These are phyloP conservation scores for Agriotes lineatus DNA, from an alignment of 2,888 invertebrate species.

Conservation along the genomic window DNA sequence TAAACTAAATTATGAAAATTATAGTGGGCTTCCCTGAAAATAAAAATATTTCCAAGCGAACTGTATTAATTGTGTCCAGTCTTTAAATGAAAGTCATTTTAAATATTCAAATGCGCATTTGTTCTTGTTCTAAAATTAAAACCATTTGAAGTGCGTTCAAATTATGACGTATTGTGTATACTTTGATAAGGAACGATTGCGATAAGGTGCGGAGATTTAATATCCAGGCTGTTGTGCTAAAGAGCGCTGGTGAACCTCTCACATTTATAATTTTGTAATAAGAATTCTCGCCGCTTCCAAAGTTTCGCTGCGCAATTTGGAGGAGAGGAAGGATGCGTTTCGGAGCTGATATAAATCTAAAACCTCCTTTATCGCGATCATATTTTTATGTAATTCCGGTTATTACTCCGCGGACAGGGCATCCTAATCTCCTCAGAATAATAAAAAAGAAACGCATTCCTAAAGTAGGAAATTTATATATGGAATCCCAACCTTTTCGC, in stretches of 20 bases:
- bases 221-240: background rate
- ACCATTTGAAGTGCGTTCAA: too few species aligned
- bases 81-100: too few species aligned
- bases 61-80: too few species aligned
- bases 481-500: background rate
- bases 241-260: background rate
- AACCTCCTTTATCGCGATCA: conserved; percentile 9
- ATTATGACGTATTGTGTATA: too few species aligned
- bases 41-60: too few species aligned
- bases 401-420: conserved; percentile 8
- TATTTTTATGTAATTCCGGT: conserved; percentile 17
- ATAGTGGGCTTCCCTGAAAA: too few species aligned
- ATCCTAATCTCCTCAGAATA: conserved; percentile 11
- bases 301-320: conserved; percentile 6
- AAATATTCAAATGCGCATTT: too few species aligned
- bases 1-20: too few species aligned
- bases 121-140: too few species aligned
- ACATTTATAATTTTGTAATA: background rate
- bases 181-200: too few species aligned
- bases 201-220: background rate
- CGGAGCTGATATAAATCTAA: background rate
- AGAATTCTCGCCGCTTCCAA: background rate
- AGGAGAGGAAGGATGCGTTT: background rate
- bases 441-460: conserved; percentile 11
- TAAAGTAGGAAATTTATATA: conserved; percentile 8